Base-by-base conservation (phyloP, 2,797 vertebrate genomes). In the Cynopterus sphinx region DNA sequence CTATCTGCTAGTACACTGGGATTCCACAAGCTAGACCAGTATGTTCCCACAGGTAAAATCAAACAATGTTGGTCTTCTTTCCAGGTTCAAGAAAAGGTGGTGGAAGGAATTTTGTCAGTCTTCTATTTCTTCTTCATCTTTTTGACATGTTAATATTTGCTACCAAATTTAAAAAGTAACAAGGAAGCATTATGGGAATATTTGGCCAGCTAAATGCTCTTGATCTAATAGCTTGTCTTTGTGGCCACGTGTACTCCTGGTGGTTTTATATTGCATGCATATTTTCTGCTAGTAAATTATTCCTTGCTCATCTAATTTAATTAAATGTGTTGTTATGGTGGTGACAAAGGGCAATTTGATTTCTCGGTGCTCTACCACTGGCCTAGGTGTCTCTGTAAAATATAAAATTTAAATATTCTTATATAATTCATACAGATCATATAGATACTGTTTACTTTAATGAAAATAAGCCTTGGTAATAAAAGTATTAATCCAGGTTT, bases 51-150 rank as follows among this genome's bases (percentile, higher is more conserved):
- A 92, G 51, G 39, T 94, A 68, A 87, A 85, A 68, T 77, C 43
- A 92, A 87, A 95, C 61, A 86, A 67, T 65, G 36, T 39, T 86
- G 51, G 16, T 82, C 55, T 90, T 94, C 96, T 57, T 70, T 59
- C 49, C 61, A 79, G 53, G 33, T 75, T 65, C 55, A 95, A 81
- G 75, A 89, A 84, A 92, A 70, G 24, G 16, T 68, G 49, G 57
- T 87, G 89, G 31, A 43, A 73, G 67, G 33, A 68, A 93, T 90
- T 84, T 95, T 95, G 55, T 92, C 71, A 46, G 0, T 59, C 81
- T 81, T 96, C 51, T 43, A 33, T 91, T 96, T 96, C n/a, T 92
- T 89, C 33, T 83, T 53, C 59, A 36, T 71, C 21, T 92, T 87
- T 84, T 79, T 68, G 86, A n/a, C 33, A 49, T 4, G 28, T 84